Base-by-base conservation (phyloP, 2,797 vertebrate species). In the Trematomus bernacchii region DNA sequence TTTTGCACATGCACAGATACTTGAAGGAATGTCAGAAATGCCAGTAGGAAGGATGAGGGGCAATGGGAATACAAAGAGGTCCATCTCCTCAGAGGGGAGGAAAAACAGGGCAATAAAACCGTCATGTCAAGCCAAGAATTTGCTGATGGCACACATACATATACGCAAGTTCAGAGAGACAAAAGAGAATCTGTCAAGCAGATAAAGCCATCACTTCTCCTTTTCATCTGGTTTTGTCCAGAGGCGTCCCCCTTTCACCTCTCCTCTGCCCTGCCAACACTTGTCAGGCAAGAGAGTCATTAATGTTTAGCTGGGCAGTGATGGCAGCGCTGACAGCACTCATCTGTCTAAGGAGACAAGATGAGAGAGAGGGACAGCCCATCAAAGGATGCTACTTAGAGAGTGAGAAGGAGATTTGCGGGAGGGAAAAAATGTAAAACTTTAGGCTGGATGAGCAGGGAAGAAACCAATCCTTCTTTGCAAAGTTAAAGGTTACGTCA, bases 81-180 rank as follows among this genome's bases (percentile, higher is more conserved):
- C 87, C 89, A 85, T 79, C 89, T 86, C 84, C 80, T 90, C 79
- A 77, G 77, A 89, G 73, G 73, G 82, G 67, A 87, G 84, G 85
- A 91, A 93, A 91, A 93, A 88, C 94, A 93, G 84, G 50, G 85
- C 89, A 87, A 94, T 93, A 94, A 94, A 94, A 91, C 85, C 83
- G 75, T 92, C 92, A 92, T 51, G 92, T 90, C 82, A 89, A 90
- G 85, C 85, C 90, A 92, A 85, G 93, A 96, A 95, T 95, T 86
- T 95, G 95, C 95, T 96, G 95, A 96, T 95, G 87, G 77, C 85
- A 94, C 94, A 94, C 84, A 95, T 93, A 90, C 86, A 91, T 92
- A 91, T 82, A 93, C 69, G 37, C 91, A 92, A 91, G 91, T 92
- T 92, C 80, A 85, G 73, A 79, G 79, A 90, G 84, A 90, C 89